Base-by-base conservation (phyloP, 2,888 invertebrate species). In the Eupithecia inturbata region DNA sequence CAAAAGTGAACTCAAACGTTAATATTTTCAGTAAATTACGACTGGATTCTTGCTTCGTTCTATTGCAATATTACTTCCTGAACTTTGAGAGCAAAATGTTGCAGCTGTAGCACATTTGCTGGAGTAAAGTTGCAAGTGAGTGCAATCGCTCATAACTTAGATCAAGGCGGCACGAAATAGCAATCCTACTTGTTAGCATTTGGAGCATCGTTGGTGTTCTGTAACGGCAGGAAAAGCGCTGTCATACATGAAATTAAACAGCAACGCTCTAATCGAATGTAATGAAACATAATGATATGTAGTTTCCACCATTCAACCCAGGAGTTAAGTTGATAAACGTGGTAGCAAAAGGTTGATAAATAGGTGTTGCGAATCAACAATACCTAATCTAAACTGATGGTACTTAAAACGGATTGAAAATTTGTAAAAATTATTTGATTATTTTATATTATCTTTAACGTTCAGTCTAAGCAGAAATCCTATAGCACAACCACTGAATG, bases 111-210 rank as follows among this genome's bases (percentile, higher is more conserved):
- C 9, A 62, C 31, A 62, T 31, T 62, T 31, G 19, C 62, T 62
- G 16, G 28, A 31, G 28, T 16, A 22, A 62, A 62, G 28, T 31
- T 57, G 22, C n/a, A 26, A 57, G 57, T 31, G 19, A 31, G 62
- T 31, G 28, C 16, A 62, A 57, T 57, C 57, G 62, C 62, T 62
- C 62, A 62, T 62, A 62, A 62, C 62, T 31, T 62, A 63, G 26
- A 26, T 57, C 26, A 57, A 67, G 53, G 22, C 49, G 41, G 64
- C 57, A 64, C 68, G 72, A 68, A 72, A 68, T 7, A 72, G 63
- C 63, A 53, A 39, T 68, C 12, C 45, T 41, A 16, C 3, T 62
- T 31, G 28, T 31, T 19, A 62, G 19, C 62, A 31, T 62, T 31
- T 66, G 53, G 26, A 39, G 53, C 57, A 67, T 26, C 26, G 26